Conservation (phyloP, 1,140 invertebrate species). For the Vanessa atalanta region DNA sequence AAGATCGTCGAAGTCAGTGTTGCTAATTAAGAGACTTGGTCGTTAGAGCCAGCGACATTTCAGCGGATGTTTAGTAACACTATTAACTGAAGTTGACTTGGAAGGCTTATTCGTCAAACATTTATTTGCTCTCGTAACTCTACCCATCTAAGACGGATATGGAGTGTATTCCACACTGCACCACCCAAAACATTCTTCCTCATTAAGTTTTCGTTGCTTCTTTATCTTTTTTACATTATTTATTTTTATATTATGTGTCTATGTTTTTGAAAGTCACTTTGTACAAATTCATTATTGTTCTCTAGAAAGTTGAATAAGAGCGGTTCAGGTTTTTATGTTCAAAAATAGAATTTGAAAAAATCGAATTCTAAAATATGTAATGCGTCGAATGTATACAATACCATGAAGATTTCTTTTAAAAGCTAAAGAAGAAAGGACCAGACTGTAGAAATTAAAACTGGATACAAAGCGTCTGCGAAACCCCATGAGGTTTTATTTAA, state of each 20-base stretch:
- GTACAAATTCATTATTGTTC: too few relatives aligned
- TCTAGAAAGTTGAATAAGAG: too few relatives aligned
- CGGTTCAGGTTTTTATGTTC: too few relatives aligned
- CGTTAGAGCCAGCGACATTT: constrained; percentile 10
- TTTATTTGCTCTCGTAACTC: too few relatives aligned
- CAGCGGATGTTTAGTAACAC: background rate
- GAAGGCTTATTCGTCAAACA: background rate
- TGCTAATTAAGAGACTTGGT: constrained; percentile 11
- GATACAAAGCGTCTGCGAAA: constrained; percentile 28
- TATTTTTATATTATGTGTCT: too few relatives aligned
- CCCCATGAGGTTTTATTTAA: constrained; percentile 57
- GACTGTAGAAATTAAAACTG: constrained; percentile 30
- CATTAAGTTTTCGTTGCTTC: too few relatives aligned
- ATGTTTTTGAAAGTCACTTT: too few relatives aligned
- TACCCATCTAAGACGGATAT: background rate
- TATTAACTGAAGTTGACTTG: constrained; percentile 1
- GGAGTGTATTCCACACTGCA: background rate
- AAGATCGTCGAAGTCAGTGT: background rate
- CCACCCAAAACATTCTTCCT: too few relatives aligned
- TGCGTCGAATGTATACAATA: too few relatives aligned
- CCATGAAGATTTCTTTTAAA: background rate
- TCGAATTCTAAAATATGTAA: too few relatives aligned
- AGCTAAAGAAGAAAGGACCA: constrained; percentile 1
- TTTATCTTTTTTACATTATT: too few relatives aligned
- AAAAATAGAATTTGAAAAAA: background rate